Percentiles rank a stretch among this genome's conserved stretches.
Evolutionary conservation across 2,888 invertebrate genomes (phyloP).

Genomic region (Ecliptopera silaceata): DNA sequence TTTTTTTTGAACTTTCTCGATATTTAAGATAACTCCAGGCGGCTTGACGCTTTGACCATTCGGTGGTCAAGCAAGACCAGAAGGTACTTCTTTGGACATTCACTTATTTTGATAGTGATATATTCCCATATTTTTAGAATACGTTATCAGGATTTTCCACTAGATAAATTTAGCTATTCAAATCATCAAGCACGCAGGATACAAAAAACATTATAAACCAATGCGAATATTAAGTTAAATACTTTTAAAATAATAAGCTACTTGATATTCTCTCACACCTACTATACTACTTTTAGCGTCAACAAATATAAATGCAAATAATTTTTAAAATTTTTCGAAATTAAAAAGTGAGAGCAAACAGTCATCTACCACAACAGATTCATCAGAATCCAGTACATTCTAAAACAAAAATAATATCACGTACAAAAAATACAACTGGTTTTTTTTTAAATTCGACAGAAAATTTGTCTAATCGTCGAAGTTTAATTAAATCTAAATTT

Average conservation of each 20-base stretch:
- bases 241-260: slow-evolving; percentile 64
- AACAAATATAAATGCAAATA: slow-evolving; percentile 24
- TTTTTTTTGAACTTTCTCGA: slow-evolving; percentile 6
- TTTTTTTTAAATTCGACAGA: slow-evolving; percentile 33
- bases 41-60: slow-evolving; percentile 4
- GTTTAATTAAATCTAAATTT: slow-evolving; percentile 47
- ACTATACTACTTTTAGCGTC: slow-evolving; percentile 23
- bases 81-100: slow-evolving; percentile 17
- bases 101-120: slow-evolving; percentile 9
- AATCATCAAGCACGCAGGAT: slow-evolving; percentile 56
- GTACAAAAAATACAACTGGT: slow-evolving; percentile 28
- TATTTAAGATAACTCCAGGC: slow-evolving; percentile 8
- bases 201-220: slow-evolving; percentile 41
- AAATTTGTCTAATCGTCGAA: slow-evolving; percentile 34
- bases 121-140: slow-evolving; percentile 12
- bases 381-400: slow-evolving; percentile 15
- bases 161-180: slow-evolving; percentile 65
- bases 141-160: slow-evolving; percentile 18
- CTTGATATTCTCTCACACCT: slow-evolving; percentile 44
- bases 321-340: slow-evolving; percentile 9
- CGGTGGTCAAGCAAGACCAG: slow-evolving; percentile 1
- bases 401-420: slow-evolving; percentile 37
- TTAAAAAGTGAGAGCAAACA: slow-evolving; percentile 23
- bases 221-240: slow-evolving; percentile 48
- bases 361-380: slow-evolving; percentile 4